These are phyloP conservation scores for Carterocephalus palaemon DNA, from an alignment of 2,888 invertebrate species.

Conservation along the genomic window DNA sequence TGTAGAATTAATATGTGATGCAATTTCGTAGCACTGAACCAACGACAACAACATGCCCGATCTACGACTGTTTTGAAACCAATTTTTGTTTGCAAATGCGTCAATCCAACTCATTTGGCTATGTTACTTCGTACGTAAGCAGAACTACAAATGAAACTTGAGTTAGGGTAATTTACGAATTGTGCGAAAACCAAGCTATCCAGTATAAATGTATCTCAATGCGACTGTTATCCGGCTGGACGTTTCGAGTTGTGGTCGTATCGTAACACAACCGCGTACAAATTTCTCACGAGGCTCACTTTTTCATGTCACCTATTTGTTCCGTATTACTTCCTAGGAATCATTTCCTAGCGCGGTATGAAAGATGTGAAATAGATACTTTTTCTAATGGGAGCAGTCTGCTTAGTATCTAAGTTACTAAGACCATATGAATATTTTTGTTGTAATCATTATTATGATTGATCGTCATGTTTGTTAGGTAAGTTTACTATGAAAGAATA, in stretches of 20 bases:
- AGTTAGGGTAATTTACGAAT: too few species aligned
- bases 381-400: background rate
- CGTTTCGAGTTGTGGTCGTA: conserved; percentile 16
- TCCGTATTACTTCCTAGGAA: background rate
- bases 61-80: conserved; percentile 7
- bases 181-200: too few species aligned
- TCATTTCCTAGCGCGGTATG: background rate
- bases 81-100: conserved; percentile 13
- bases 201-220: too few species aligned
- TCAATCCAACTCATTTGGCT: background rate
- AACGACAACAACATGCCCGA: conserved; percentile 11
- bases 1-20: conserved; percentile 13
- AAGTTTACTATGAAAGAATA: background rate
- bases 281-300: conserved; percentile 61
- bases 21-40: conserved; percentile 16
- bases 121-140: background rate
- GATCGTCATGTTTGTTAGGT: too few species aligned
- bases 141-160: background rate
- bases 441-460: too few species aligned
- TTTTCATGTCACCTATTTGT: conserved; percentile 37
- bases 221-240: conserved; percentile 4
- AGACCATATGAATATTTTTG: too few species aligned
- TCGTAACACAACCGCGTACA: conserved; percentile 12
- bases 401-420: too few species aligned
- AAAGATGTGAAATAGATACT: background rate